Conservation (phyloP, 2,797 vertebrate species). For the Hippocampus kuda region DNA sequence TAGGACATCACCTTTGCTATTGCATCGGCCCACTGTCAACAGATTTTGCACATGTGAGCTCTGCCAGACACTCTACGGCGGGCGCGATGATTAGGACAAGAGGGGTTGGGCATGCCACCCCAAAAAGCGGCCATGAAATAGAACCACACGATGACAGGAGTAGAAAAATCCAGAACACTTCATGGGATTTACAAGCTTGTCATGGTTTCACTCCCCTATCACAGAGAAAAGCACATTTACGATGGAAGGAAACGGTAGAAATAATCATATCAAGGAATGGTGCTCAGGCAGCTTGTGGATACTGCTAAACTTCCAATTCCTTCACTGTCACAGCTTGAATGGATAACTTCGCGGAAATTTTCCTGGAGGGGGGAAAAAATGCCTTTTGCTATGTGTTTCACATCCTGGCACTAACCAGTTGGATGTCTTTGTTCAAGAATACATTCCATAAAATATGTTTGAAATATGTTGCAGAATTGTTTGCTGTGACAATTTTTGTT, state of each 20-base stretch:
- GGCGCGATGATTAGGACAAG: constrained; percentile 51
- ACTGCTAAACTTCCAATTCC: constrained; percentile 50
- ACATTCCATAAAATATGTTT: constrained; percentile 51
- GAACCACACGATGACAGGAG: constrained; percentile 46
- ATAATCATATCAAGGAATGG: constrained; percentile 60
- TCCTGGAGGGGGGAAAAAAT: constrained; percentile 53
- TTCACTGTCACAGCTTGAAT: constrained; percentile 51
- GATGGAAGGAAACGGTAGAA: constrained; percentile 53
- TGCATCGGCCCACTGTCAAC: constrained; percentile 67
- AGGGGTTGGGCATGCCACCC: constrained; percentile 35
- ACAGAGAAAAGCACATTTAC: constrained; percentile 45
- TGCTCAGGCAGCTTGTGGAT: constrained; percentile 53
- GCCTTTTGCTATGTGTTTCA: constrained; percentile 41
- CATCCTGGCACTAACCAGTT: constrained; percentile 42
- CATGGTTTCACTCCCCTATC: constrained; percentile 48
- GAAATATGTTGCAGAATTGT: constrained; percentile 63
- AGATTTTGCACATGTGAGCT: constrained; percentile 68
- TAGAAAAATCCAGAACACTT: constrained; percentile 54
- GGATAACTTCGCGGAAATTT: constrained; percentile 55
- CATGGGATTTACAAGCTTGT: constrained; percentile 58
- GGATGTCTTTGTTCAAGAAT: constrained; percentile 53
- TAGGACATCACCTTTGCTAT: constrained; percentile 32
- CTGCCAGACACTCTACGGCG: constrained; percentile 53
- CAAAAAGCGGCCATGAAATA: constrained; percentile 45
- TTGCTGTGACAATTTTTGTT: constrained; percentile 68